Percentiles rank a stretch among this genome's conserved stretches.
These are phyloP conservation scores for Eupsittula cactorum DNA, from an alignment of 2,113 vertebrate species.

Conservation along the genomic window DNA sequence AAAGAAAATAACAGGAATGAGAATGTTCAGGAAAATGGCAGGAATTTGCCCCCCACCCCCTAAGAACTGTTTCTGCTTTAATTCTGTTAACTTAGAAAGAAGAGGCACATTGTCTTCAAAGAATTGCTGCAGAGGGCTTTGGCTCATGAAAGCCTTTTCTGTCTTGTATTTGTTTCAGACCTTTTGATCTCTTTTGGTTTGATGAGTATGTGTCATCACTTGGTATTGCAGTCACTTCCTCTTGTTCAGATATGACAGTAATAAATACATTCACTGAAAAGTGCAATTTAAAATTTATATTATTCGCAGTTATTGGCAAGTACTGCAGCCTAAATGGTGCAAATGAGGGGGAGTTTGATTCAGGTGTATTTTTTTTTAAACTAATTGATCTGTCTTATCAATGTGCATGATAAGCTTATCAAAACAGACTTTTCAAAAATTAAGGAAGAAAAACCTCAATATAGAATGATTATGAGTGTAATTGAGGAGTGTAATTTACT, in stretches of 20 bases:
- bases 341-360: not conserved
- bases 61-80: not conserved
- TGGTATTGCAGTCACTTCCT: conserved; percentile 38
- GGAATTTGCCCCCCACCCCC: not conserved
- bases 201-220: conserved; percentile 50
- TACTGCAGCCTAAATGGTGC: not conserved
- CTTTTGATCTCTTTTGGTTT: conserved; percentile 41
- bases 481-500: conserved; percentile 53
- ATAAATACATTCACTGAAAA: conserved; percentile 37
- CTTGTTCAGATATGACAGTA: conserved; percentile 45
- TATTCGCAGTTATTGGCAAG: conserved; percentile 32
- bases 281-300: conserved; percentile 50
- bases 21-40: not conserved
- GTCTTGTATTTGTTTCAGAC: conserved; percentile 27
- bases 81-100: not conserved
- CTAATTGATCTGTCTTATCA: not conserved
- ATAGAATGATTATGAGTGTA: conserved; percentile 19
- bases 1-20: not conserved
- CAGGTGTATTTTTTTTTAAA: not conserved
- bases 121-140: conserved; percentile 5
- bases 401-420: conserved; percentile 9
- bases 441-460: conserved; percentile 36
- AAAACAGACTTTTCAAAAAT: conserved; percentile 42
- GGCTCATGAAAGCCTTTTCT: not conserved
- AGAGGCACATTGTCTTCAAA: not conserved